Conservation (phyloP, 2,113 vertebrate species). For the Larimichthys crocea region DNA sequence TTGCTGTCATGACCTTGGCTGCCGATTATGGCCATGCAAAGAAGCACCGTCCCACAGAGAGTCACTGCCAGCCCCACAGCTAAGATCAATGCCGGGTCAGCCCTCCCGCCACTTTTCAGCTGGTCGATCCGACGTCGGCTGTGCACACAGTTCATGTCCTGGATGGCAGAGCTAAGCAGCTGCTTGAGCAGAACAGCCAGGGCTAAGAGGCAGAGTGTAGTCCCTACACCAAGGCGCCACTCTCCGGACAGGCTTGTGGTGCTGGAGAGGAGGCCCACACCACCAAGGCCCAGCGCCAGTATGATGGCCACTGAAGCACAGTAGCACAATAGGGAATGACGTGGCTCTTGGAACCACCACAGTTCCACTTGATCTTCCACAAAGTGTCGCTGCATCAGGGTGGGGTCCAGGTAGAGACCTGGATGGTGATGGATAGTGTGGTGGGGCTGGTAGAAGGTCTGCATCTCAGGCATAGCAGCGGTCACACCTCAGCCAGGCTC, state of each 20-base stretch:
- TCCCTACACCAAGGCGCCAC: conserved; percentile 93
- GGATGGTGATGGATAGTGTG: conserved; percentile 36
- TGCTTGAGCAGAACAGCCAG: conserved; percentile 94
- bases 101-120: conserved; percentile 92
- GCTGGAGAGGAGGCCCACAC: conserved; percentile 91
- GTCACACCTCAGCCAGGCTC: neutral
- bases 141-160: conserved; percentile 97
- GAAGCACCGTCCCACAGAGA: conserved; percentile 87
- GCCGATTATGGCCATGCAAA: conserved; percentile 82
- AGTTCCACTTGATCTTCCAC: conserved; percentile 94
- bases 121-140: conserved; percentile 89
- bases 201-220: conserved; percentile 92
- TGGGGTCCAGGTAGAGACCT: conserved; percentile 50
- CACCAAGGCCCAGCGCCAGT: conserved; percentile 89
- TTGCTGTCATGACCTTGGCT: conserved; percentile 67
- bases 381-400: conserved; percentile 80
- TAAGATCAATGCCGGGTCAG: conserved; percentile 88
- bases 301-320: conserved; percentile 90
- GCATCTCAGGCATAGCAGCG: conserved; percentile 80
- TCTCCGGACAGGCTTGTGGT: conserved; percentile 89
- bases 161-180: conserved; percentile 95
- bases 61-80: conserved; percentile 88
- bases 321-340: conserved; percentile 91
- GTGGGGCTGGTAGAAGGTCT: conserved; percentile 73
- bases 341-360: conserved; percentile 95